Conservation (phyloP, 2,888 invertebrate genomes). For the Drosophila acutilabella region DNA sequence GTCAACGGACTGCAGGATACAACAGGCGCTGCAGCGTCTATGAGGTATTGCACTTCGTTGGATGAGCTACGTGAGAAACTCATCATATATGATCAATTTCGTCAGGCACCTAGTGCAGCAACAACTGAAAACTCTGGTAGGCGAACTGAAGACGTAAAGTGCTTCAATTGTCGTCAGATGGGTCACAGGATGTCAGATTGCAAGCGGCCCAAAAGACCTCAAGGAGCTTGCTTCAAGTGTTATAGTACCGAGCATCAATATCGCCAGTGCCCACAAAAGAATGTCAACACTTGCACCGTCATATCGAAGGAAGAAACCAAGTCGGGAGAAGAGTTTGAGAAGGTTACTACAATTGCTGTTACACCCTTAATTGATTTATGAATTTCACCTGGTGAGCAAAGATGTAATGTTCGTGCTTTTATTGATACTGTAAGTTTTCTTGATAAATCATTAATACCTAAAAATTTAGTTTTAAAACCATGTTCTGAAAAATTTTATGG, state of each 20-base stretch:
- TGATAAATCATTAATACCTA: not conserved
- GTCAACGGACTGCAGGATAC: conserved; percentile 2
- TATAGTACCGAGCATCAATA: not conserved
- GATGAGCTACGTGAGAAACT: not conserved
- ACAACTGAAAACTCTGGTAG: not conserved
- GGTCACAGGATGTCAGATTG: not conserved
- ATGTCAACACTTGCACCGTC: not conserved
- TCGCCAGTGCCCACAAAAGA: not conserved
- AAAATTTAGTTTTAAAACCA: not conserved
- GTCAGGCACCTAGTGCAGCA: no score
- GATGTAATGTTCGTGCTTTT: conserved; percentile 1
- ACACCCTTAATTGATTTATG: not conserved
- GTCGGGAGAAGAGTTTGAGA: not conserved
- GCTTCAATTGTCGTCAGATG: not conserved
- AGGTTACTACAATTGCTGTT: not conserved
- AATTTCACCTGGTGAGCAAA: not conserved
- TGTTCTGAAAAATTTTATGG: not conserved
- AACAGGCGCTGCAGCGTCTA: not conserved
- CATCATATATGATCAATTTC: no score
- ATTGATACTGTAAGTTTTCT: conserved; percentile 4
- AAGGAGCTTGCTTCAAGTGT: not conserved
- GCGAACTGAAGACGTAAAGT: conserved; percentile 17
- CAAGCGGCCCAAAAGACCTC: not conserved
- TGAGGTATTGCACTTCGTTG: not conserved
- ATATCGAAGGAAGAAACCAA: not conserved